Base-by-base conservation (phyloP, 1,140 invertebrate species). In the Venustaconcha ellipsiformis region DNA sequence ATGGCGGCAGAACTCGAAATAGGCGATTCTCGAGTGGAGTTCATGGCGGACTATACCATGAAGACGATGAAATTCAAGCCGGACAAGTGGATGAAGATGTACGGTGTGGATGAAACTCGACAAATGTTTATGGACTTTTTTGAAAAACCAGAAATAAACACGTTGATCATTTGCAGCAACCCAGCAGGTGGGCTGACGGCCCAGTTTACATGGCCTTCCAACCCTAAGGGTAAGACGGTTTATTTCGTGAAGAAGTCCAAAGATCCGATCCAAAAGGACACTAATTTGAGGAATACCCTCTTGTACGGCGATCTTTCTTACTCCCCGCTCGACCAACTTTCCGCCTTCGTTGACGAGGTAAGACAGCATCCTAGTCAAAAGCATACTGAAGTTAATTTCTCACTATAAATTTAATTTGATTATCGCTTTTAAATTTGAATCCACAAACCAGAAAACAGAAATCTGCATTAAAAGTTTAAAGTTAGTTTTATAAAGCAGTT, bases 231-330 rank as follows among this genome's bases (percentile, higher is more conserved):
- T 14, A 98, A 98, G 92, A 95, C 95, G 1, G 94, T 96, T 62
- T 99, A 96, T 87, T 97, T 96, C 77, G 93, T 98, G 1, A 97
- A 97, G 88, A 92, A 92, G 73, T 89, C 92, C 4, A 88, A 85
- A 23, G 90, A 92, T 58, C 91, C 93, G 6, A 92, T 98, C 18
- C 92, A 93, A 4, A 96, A 94, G 85, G 94, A 96, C 55, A 82
- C 84, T 26, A 92, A 92, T 68, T 89, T 94, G 5, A 92, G 92
- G 26, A 92, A 94, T 62, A 93, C 94, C 83, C 90, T 98, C 1
- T 94, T 98, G 55, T 94, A 94, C 86, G 97, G 97, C 15, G 97
- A 99, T 89, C 89, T 99, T 77, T 95, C 96, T 3, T 94, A 95
- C 66, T 93, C 95, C 81, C 93, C 97, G 20, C 94, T 99, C 58